A percentile compares a stretch with the other conserved stretches of the same genome.
Conservation (phyloP, 2,888 invertebrate species). For the Conchocele bisecta region DNA sequence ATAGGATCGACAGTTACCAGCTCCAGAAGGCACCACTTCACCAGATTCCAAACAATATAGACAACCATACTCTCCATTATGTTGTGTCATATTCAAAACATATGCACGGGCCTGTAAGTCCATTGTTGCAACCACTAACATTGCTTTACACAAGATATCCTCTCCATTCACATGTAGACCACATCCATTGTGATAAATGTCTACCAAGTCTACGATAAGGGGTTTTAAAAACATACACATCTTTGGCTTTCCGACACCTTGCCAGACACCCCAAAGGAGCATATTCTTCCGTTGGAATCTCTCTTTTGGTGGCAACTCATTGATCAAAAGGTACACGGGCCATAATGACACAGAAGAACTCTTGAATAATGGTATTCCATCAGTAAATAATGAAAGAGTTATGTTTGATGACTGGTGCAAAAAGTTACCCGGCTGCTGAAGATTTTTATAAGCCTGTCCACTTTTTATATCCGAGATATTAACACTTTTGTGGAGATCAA, state of each 20-base stretch:
- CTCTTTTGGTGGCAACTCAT: constrained; percentile 36
- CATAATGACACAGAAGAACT: constrained; percentile 33
- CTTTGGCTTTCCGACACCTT: too few relatives aligned
- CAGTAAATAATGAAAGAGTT: constrained; percentile 22
- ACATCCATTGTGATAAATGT: constrained; percentile 16
- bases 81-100: constrained; percentile 45
- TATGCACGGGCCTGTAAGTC: constrained; percentile 51
- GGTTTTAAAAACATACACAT: constrained; percentile 44
- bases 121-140: too few relatives aligned
- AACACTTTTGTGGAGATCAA: too few relatives aligned
- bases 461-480: too few relatives aligned
- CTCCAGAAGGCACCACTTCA: constrained; percentile 10
- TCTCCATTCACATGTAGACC: background rate
- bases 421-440: too few relatives aligned
- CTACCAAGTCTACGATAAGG: constrained; percentile 22
- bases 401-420: too few relatives aligned
- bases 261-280: too few relatives aligned
- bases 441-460: too few relatives aligned
- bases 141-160: constrained; percentile 8
- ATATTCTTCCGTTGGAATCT: constrained; percentile 37
- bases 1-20: constrained; percentile 30
- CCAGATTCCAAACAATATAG: too few relatives aligned
- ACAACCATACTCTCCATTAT: constrained; percentile 51
- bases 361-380: too few relatives aligned
- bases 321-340: constrained; percentile 45